These are phyloP conservation scores for Orius laevigatus DNA, from an alignment of 1,140 invertebrate species.

Conservation along the genomic window DNA sequence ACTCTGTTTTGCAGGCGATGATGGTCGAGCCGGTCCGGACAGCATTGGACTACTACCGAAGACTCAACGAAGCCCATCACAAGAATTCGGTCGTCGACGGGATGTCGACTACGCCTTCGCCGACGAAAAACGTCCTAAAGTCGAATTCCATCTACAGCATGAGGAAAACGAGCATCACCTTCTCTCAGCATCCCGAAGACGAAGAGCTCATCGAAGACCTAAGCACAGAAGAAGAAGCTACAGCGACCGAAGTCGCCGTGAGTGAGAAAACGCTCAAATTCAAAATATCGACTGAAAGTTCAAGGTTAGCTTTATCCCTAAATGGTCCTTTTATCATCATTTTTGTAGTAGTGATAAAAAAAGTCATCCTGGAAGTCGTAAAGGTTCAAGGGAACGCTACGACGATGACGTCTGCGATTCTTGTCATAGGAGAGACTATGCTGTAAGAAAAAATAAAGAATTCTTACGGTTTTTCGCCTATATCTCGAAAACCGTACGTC, in stretches of 20 bases:
- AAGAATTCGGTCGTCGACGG: constrained; percentile 24
- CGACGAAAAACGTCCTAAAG: constrained; percentile 27
- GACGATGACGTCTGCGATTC: constrained; percentile 18
- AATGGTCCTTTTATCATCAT: neutral
- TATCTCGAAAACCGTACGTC: too few relatives aligned
- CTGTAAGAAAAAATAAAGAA: too few relatives aligned
- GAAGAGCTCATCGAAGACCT: constrained; percentile 36
- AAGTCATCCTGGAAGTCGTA: constrained; percentile 40
- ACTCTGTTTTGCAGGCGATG: constrained; percentile 33
- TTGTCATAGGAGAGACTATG: constrained; percentile 2
- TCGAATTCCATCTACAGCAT: constrained; percentile 36
- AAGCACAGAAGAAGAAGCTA: constrained; percentile 45
- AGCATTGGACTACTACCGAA: constrained; percentile 40
- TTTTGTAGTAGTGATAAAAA: constrained; percentile 30
- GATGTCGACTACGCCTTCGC: constrained; percentile 7
- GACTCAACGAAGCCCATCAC: constrained; percentile 44
- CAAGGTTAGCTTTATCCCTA: constrained; percentile 11
- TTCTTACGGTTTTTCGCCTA: too few relatives aligned
- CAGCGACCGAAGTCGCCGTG: constrained; percentile 56
- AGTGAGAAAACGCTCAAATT: constrained; percentile 59
- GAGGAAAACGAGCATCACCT: constrained; percentile 24
- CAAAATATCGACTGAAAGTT: constrained; percentile 51
- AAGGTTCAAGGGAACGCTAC: constrained; percentile 36
- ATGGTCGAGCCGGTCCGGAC: constrained; percentile 41
- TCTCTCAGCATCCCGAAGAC: constrained; percentile 20